Base-by-base conservation (phyloP, 1,140 invertebrate genomes). In the Elymnias hypermnestra region DNA sequence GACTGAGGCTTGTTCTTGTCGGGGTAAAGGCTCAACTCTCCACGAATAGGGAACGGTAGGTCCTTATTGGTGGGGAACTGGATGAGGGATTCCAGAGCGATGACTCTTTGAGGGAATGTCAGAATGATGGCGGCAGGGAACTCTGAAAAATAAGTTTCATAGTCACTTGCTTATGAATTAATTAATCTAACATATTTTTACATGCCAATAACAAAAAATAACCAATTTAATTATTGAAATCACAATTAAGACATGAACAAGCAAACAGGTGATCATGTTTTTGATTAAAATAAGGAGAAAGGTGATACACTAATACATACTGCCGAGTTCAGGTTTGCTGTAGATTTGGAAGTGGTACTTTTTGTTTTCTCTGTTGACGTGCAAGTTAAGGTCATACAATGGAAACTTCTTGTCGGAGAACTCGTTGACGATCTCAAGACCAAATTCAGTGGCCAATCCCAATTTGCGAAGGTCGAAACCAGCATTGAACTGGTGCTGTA, bases 1-100 rank as follows among this genome's bases (percentile, higher is more conserved):
- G 91, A 88, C 14, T 90, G 87, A 0, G 92, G 92, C 26, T 91
- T 88, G 45, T 90, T 89, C 60, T 93, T 92, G 73, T 95, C 91
- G 7, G 92, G 69, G 71, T 91, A 93, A 28, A 93, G 77, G 8
- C 82, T 76, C 2, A 90, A 81, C 48, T 87, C 85, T 1, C 69
- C 83, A 0, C 59, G 55, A 36, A 86, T 45, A 3, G 82, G 77
- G 69, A 86, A 77, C 0, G 69, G 70, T 12, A 72, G 35, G 1
- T 40, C 48, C 6, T 81, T 78, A 39, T 69, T 53, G 0, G 69
- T 69, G 0, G 88, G 82, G 47, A 79, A 74, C 25, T 76, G 65
- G 2, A 87, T 72, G 0, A 66, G 57, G 0, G 85, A 74, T 54
- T 93, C 89, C 2, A 92, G 41, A 1, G 90, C 87, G 8, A 94